Percentiles rank a stretch among this genome's conserved stretches.
Conservation (phyloP, 2,797 vertebrate species). For the Alectoris magna region DNA sequence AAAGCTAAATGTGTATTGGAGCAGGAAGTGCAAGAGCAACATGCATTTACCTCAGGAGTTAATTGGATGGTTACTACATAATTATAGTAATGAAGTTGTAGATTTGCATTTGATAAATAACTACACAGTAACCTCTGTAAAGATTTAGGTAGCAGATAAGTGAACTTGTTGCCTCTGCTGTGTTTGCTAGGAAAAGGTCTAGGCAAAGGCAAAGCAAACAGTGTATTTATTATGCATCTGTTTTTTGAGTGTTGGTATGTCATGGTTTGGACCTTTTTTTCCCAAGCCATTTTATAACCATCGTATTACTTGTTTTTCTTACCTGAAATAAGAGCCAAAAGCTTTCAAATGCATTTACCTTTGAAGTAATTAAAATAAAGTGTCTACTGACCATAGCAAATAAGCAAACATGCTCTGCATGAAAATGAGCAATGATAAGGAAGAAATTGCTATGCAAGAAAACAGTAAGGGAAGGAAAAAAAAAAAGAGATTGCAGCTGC, state of each 20-base stretch:
- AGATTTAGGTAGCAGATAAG: not conserved
- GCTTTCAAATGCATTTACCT: slow-evolving; percentile 50
- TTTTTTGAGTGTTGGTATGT: not conserved
- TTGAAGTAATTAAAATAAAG: slow-evolving; percentile 72
- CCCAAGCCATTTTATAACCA: slow-evolving; percentile 11
- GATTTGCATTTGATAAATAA: slow-evolving; percentile 14
- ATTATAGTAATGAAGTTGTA: not conserved
- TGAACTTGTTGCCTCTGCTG: slow-evolving; percentile 6
- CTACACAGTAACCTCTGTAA: slow-evolving; percentile 12
- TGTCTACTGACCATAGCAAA: slow-evolving; percentile 60
- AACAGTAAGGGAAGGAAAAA: not conserved
- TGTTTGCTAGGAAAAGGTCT: not conserved
- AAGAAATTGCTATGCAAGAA: slow-evolving; percentile 27
- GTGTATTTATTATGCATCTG: not conserved
- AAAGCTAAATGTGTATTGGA: not conserved
- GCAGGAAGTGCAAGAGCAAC: not conserved
- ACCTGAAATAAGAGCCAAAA: slow-evolving; percentile 43
- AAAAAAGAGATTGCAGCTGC: slow-evolving; percentile 6
- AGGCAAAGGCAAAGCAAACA: slow-evolving; percentile 18
- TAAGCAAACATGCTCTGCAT: slow-evolving; percentile 35
- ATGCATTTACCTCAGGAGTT: not conserved
- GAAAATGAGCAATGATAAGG: slow-evolving; percentile 60
- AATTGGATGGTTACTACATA: not conserved
- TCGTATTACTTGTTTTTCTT: slow-evolving; percentile 70
- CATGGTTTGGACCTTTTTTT: not conserved